Base-by-base conservation (phyloP, 2,888 invertebrate genomes). In the Anorthoa munda region DNA sequence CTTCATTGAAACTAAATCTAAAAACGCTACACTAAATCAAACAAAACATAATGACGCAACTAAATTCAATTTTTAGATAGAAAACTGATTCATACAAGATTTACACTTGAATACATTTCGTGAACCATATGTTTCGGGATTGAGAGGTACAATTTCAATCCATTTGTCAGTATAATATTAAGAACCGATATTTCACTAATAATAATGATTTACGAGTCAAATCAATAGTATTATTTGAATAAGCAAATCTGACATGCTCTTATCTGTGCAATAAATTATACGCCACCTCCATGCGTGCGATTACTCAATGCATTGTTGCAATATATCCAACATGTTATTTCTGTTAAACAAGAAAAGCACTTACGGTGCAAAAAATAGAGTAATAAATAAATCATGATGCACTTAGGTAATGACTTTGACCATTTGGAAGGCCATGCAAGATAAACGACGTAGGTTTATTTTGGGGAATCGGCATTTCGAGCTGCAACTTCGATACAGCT, bases 301-400 rank as follows among this genome's bases (percentile, higher is more conserved):
- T 76, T 82, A 72, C 60, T 84, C 75, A 79, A 80, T 86, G 82
- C 77, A 78, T 84, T 79, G 66, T 74, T 79, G 81, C 76, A 84
- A 72, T 78, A 75, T 75, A 55, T 76, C 39, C 55, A 18, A 53
- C 61, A 63, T 56, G 59, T 69, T 82, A 60, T 76, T 85, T 72
- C n/a, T 73, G 21, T 66, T 75, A 45, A 71, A 55, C 55, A 66
- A 66, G 70, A 63, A 75, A 50, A 76, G 70, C 81, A 75, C 76
- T 79, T 76, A 71, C 2, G 5, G 18, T 71, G 48, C 48, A 61
- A 80, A 74, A 80, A 83, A 74, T 59, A 72, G 26, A 73, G 56
- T 48, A 66, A 23, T n/a, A 53, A 70, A 73, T 79, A 73, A 69
- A 75, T 68, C 65, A 59, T 39, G 53, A 50, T 74, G 79, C 79